phyloP scores from a whole-genome alignment of 2,797 vertebrate genomes.

The Babyrousa celebensis region DNA sequence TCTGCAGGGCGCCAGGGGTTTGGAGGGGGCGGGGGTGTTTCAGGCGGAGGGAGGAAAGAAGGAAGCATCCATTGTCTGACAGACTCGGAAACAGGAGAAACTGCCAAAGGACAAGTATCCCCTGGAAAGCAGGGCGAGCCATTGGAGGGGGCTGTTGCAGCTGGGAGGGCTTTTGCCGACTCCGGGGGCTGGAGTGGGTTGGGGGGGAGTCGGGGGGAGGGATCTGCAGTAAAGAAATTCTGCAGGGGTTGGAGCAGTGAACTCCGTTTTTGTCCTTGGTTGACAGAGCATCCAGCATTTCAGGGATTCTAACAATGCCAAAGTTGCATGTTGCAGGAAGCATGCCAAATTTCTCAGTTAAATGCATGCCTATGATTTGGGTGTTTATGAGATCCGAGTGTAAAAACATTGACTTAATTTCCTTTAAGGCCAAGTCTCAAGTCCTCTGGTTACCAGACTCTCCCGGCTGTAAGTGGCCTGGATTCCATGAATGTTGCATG shows the following conservation, averaged over 20 bases:
- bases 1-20: background rate
- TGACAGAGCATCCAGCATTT: background rate
- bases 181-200: background rate
- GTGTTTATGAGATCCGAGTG: constrained; percentile 30
- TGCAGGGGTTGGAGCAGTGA: background rate
- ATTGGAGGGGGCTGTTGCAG: background rate
- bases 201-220: too few species aligned
- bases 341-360: background rate
- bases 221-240: background rate
- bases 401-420: constrained; percentile 77
- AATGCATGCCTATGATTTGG: constrained; percentile 33
- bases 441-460: background rate
- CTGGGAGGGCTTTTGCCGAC: background rate
- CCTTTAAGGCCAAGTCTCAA: constrained; percentile 51
- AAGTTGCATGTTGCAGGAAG: background rate
- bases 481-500: constrained; percentile 74
- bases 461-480: constrained; percentile 54
- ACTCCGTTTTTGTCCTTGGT: background rate
- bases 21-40: too few species aligned
- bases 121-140: background rate
- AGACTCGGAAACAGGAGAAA: background rate
- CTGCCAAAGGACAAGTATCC: background rate
- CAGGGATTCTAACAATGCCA: background rate
- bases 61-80: background rate
- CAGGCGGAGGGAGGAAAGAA: background rate